Conservation (phyloP, 1,140 invertebrate species). For the Trigoniulus corallinus region DNA sequence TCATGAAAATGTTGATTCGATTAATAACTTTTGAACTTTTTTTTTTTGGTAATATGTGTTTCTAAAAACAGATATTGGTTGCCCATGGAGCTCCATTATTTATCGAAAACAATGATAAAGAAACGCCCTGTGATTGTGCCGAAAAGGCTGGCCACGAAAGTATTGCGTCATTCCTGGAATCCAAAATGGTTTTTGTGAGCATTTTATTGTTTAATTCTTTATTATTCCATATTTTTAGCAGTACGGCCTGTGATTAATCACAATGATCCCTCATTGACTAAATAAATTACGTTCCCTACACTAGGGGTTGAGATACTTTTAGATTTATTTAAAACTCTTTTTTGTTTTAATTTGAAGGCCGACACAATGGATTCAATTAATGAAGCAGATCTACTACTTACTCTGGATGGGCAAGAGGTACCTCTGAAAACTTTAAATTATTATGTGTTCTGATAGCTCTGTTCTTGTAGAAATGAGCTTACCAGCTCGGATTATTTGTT, state of each 20-base stretch:
- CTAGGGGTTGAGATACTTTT: too few species aligned
- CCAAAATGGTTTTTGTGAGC: slow-evolving; percentile 52
- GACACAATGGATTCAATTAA: slow-evolving; percentile 14
- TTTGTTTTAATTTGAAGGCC: slow-evolving; percentile 8
- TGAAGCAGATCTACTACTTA: slow-evolving; percentile 11
- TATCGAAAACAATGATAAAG: slow-evolving; percentile 40
- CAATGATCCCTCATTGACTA: slow-evolving; percentile 15
- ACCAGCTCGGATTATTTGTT: neutral
- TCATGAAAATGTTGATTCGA: neutral
- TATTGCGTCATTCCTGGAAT: slow-evolving; percentile 45
- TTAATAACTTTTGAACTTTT: too few species aligned
- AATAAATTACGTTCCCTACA: too few species aligned
- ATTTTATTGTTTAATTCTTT: slow-evolving; percentile 3
- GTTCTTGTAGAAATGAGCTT: slow-evolving; percentile 2
- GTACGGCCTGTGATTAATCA: neutral
- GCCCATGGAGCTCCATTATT: slow-evolving; percentile 40
- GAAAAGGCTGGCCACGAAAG: slow-evolving; percentile 37
- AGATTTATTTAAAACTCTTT: too few species aligned
- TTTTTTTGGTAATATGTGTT: slow-evolving; percentile 1
- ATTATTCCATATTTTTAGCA: slow-evolving; percentile 1
- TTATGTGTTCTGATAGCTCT: neutral
- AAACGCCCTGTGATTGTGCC: slow-evolving; percentile 47
- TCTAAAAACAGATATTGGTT: slow-evolving; percentile 41
- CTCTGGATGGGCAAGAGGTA: slow-evolving; percentile 11
- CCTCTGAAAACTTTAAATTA: slow-evolving; percentile 1